Base-by-base conservation (phyloP, 2,888 invertebrate genomes). In the Dione vanillae region DNA sequence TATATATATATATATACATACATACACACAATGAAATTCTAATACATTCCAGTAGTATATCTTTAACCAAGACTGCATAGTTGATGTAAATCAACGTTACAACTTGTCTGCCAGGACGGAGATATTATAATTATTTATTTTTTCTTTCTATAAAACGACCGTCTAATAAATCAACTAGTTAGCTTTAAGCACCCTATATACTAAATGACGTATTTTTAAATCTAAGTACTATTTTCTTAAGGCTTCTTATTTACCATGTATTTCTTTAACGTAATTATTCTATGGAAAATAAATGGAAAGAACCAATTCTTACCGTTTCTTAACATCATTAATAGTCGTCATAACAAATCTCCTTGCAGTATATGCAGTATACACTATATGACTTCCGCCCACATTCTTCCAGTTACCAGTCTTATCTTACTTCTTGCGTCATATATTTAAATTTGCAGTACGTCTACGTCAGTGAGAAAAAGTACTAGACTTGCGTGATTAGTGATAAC, bases 361-460 rank as follows among this genome's bases (percentile, higher is more conserved):
- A n/a, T n/a, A n/a, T n/a, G n/a, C n/a, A n/a, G n/a, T 40, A 16
- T 16, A 37, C 37, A 27, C 62, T 70, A 16, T 49, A 35, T 41
- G 73, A 58, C 71, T 69, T 73, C 73, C 71, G 61, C 68, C 70
- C 41, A 62, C 73, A 58, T 62, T 68, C 67, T 70, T 51, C 35
- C 51, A 56, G 47, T 11, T 70, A 49, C 35, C 51, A 56, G 47
- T 11, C n/a, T 66, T 52, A 52, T 65, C 45, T 62, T 58, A 58
- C n/a, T 51, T 14, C 49, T n/a, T 65, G 65, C 72, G 69, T 71
- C 71, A 71, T 27, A 7, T 35, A 37, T n/a, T 72, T 68, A 68
- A 54, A 43, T 40, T 45, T 69, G 61, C 56, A 56, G 35, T 47
- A 43, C 8, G 11, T 66, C 51, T 66, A 70, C 64, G 69, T 72